Conservation (phyloP, 2,888 invertebrate species). For the Xanthostigma xanthostigma region DNA sequence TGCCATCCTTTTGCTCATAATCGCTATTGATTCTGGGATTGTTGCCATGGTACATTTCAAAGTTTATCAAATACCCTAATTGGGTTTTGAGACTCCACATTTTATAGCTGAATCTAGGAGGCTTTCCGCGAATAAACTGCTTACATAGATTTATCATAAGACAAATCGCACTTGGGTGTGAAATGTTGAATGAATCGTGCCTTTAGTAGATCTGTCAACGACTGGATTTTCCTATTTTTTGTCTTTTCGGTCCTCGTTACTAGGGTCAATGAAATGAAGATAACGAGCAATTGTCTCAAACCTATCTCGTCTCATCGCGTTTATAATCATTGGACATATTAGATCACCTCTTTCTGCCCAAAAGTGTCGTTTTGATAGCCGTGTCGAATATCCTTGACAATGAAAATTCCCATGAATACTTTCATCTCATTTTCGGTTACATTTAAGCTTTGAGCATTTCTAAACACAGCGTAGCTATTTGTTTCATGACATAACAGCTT, state of each 20-base stretch:
- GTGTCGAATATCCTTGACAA: constrained; percentile 12
- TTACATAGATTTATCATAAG: constrained; percentile 20
- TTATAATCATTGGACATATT: constrained; percentile 5
- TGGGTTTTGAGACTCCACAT: constrained; percentile 16
- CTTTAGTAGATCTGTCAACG: constrained; percentile 12
- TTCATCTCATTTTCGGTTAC: constrained; percentile 9
- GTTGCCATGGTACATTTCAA: constrained; percentile 18
- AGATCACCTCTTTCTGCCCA: constrained; percentile 9
- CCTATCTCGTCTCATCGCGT: constrained; percentile 8
- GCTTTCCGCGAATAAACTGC: constrained; percentile 19
- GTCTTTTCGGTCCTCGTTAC: constrained; percentile 10
- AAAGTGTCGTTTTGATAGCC: constrained; percentile 10
- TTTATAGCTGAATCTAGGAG: constrained; percentile 19
- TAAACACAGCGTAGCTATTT: constrained; percentile 11
- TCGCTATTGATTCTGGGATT: constrained; percentile 13
- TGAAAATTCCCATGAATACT: constrained; percentile 11
- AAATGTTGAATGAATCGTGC: constrained; percentile 9
- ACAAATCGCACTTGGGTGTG: constrained; percentile 12
- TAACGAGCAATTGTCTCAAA: constrained; percentile 8
- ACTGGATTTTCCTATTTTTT: constrained; percentile 17
- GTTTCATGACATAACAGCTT: constrained; percentile 4
- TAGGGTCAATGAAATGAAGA: constrained; percentile 11
- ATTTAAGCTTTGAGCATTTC: constrained; percentile 9
- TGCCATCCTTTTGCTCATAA: constrained; percentile 15
- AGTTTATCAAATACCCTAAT: constrained; percentile 15